These are phyloP conservation scores for Sinelater perroti DNA, from an alignment of 2,888 invertebrate genomes.

Conservation along the genomic window DNA sequence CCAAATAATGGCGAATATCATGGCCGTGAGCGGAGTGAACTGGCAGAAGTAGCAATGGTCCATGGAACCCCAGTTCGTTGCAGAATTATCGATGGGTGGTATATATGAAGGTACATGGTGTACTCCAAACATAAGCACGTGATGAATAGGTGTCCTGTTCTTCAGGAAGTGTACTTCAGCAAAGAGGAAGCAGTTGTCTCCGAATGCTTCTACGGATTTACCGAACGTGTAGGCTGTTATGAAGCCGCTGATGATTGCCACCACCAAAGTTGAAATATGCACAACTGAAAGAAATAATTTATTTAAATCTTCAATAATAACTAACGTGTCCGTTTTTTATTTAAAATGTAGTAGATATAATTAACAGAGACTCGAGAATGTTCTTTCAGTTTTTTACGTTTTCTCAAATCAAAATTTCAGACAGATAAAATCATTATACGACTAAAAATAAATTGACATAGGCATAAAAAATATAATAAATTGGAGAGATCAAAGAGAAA, in stretches of 20 bases:
- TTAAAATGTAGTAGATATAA: too few species aligned
- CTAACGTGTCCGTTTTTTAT: too few species aligned
- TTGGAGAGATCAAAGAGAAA: too few species aligned
- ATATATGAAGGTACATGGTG: slow-evolving; percentile 2
- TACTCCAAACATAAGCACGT: too few species aligned
- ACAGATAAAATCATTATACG: too few species aligned
- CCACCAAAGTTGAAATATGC: slow-evolving; percentile 29
- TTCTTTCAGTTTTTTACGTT: too few species aligned
- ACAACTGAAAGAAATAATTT: slow-evolving; percentile 13
- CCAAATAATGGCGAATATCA: slow-evolving; percentile 48
- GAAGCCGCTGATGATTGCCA: slow-evolving; percentile 41
- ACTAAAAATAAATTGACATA: too few species aligned
- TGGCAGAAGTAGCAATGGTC: slow-evolving; percentile 46
- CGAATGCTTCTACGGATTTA: slow-evolving; percentile 45
- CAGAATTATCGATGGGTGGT: slow-evolving; percentile 23
- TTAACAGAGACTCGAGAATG: too few species aligned
- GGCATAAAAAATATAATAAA: too few species aligned
- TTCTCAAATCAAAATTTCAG: too few species aligned
- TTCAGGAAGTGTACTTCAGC: slow-evolving; percentile 37
- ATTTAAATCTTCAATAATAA: too few species aligned
- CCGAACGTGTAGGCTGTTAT: slow-evolving; percentile 44
- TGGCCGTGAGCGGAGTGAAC: slow-evolving; percentile 46
- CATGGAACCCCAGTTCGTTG: slow-evolving; percentile 42
- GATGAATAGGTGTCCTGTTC: neutral
- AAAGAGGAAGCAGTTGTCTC: slow-evolving; percentile 48